These are phyloP conservation scores for Tachystola acroxantha DNA, from an alignment of 2,888 invertebrate genomes.

Conservation along the genomic window DNA sequence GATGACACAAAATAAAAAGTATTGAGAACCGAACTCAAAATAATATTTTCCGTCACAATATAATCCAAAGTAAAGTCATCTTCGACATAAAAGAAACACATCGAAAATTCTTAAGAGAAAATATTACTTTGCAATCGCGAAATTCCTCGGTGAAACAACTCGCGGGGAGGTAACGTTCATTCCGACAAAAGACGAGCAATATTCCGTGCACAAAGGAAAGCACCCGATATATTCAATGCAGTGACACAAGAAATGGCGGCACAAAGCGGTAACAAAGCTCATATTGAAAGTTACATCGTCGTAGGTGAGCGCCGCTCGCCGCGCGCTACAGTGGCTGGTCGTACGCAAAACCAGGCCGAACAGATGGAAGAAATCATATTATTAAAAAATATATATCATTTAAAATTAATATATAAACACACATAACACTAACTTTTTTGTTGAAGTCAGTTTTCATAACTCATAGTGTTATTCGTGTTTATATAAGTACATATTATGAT, in stretches of 20 bases:
- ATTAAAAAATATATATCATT: neutral
- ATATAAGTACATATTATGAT: too few relatives aligned
- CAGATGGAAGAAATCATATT: too few relatives aligned
- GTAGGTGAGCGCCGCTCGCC: constrained; percentile 17
- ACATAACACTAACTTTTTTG: neutral
- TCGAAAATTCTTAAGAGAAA: constrained; percentile 75
- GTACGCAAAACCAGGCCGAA: too few relatives aligned
- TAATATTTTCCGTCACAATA: constrained; percentile 59
- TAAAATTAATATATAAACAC: neutral
- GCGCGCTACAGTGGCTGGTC: neutral
- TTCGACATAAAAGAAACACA: constrained; percentile 72
- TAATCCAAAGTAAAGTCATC: constrained; percentile 72
- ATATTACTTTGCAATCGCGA: constrained; percentile 77
- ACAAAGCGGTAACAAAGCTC: constrained; percentile 74
- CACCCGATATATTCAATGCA: constrained; percentile 77
- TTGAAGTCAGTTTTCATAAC: too few relatives aligned
- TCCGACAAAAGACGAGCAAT: constrained; percentile 76
- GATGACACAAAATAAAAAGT: neutral
- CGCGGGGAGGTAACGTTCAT: constrained; percentile 73
- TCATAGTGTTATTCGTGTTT: too few relatives aligned
- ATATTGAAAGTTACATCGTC: constrained; percentile 64
- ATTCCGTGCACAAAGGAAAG: constrained; percentile 75
- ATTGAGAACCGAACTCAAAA: constrained; percentile 51
- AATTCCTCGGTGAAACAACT: constrained; percentile 75
- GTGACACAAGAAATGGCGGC: constrained; percentile 76